Evolutionary conservation across 2,113 vertebrate species (phyloP).

Genomic region (Hyaena hyaena): DNA sequence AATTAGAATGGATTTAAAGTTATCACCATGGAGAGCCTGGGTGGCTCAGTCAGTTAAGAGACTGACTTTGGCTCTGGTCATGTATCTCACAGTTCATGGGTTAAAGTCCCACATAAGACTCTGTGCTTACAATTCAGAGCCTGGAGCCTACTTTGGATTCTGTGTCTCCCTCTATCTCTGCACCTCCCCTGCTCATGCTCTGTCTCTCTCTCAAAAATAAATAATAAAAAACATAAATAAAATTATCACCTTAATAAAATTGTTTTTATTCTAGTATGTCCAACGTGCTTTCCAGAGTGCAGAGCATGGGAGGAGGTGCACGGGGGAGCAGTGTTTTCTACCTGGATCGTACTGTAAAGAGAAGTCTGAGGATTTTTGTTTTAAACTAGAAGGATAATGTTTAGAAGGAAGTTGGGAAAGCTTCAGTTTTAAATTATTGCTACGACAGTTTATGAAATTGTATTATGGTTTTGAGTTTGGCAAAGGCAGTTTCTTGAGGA

Average conservation of each 20-base stretch:
- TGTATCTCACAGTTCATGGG: no score
- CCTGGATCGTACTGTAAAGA: background rate
- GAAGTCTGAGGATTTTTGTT: background rate
- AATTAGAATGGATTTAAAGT: background rate
- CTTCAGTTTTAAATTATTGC: conserved; percentile 11
- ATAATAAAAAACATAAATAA: background rate
- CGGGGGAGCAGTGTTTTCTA: background rate
- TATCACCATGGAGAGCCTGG: background rate
- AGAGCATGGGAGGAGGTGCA: accelerated
- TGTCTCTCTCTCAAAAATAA: no score
- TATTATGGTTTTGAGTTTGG: background rate
- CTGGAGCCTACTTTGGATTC: no score
- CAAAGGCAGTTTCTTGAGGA: background rate
- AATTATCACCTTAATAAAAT: background rate
- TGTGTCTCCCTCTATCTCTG: no score
- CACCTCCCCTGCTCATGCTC: no score
- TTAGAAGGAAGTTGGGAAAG: background rate
- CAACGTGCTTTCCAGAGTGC: background rate
- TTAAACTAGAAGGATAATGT: background rate
- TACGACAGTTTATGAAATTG: background rate
- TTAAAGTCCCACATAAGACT: accelerated
- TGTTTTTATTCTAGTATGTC: background rate
- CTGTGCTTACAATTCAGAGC: no score
- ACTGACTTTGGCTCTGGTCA: no score
- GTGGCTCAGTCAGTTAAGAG: no score